Percentiles rank a stretch among this genome's conserved stretches.
phyloP scores from a whole-genome alignment of 2,113 vertebrate species.

The Lethenteron camtschaticum region DNA sequence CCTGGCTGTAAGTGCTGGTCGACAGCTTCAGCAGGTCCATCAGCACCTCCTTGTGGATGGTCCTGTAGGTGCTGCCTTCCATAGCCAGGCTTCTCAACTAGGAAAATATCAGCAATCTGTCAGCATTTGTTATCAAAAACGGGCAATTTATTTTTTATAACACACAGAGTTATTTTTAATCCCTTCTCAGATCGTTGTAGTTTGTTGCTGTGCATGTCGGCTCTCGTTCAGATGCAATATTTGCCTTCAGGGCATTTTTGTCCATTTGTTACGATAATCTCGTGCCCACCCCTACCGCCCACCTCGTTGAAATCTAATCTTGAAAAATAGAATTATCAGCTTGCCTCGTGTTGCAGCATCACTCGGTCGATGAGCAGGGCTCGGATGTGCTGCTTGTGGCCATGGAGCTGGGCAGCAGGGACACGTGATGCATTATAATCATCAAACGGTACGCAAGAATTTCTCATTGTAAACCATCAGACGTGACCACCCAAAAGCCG shows the following conservation, averaged over 20 bases:
- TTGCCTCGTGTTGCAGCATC: conserved; percentile 86
- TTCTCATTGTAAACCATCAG: too few species aligned
- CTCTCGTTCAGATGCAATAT: too few species aligned
- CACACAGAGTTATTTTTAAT: too few species aligned
- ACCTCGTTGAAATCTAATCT: not conserved
- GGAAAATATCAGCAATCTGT: conserved; percentile 6
- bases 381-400: conserved; percentile 83
- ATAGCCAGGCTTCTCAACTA: conserved; percentile 69
- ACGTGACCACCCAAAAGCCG: too few species aligned
- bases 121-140: too few species aligned
- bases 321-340: conserved; percentile 8
- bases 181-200: too few species aligned
- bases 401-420: conserved; percentile 41
- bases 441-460: not conserved
- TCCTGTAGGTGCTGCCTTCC: conserved; percentile 75
- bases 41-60: conserved; percentile 61
- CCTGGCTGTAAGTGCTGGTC: conserved; percentile 86
- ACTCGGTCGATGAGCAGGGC: conserved; percentile 78
- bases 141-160: too few species aligned
- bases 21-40: conserved; percentile 67
- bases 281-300: not conserved
- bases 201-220: too few species aligned
- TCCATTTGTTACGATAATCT: not conserved
- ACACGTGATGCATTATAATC: not conserved
- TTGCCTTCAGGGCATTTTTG: too few species aligned